These are phyloP conservation scores for Imbricaverruca yamaguchii DNA, from an alignment of 2,888 invertebrate species.

Conservation along the genomic window DNA sequence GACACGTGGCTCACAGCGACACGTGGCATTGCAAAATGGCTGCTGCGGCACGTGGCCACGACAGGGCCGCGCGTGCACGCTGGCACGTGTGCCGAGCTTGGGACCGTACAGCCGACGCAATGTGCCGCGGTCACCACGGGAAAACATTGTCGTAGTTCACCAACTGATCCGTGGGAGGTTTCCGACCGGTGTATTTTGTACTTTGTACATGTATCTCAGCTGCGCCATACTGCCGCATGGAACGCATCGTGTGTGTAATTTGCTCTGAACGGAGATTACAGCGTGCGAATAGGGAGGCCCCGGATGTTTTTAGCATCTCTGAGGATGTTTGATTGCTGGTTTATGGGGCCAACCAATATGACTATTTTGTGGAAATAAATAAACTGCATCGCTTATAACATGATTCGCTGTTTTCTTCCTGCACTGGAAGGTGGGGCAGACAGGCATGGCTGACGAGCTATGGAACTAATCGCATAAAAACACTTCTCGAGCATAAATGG, in stretches of 20 bases:
- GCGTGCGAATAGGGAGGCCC: background rate
- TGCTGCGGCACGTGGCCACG: background rate
- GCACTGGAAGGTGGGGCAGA: no score
- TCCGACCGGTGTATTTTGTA: no score
- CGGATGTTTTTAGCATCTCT: background rate
- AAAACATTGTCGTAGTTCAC: no score
- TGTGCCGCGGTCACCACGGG: background rate
- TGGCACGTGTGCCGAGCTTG: background rate
- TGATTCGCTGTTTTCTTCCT: no score
- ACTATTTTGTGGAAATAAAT: conserved; percentile 19
- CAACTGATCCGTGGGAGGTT: no score
- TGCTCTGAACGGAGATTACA: background rate
- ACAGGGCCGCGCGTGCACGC: background rate
- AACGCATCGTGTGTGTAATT: background rate
- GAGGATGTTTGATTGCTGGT: background rate
- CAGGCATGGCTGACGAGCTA: no score
- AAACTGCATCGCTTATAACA: background rate
- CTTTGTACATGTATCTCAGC: background rate
- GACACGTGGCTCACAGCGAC: background rate
- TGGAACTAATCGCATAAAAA: no score
- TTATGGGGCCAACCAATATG: conserved; percentile 3
- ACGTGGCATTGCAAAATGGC: background rate
- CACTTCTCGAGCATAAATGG: no score
- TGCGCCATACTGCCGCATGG: background rate
- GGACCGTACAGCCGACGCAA: background rate